Evolutionary conservation across 1,140 invertebrate species (phyloP), one percentile per base, ranked within the genome.

Genomic region (Leucophenga varia): DNA sequence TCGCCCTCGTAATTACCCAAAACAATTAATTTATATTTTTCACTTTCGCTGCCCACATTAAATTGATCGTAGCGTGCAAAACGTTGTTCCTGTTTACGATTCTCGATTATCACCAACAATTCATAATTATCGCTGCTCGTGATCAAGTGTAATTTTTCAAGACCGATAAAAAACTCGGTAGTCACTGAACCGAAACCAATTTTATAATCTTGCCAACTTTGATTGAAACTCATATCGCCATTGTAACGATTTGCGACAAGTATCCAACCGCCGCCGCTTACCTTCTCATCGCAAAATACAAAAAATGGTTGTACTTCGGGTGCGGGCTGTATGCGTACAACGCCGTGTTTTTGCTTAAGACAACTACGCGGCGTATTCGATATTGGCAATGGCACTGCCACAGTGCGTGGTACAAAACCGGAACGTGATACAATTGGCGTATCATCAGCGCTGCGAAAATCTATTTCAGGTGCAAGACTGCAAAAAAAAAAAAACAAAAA

Each of bases 41-140:
- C 59, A 13, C 43, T 36, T 16, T 70, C 61, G 18, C 49, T 50
- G 38, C 67, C 61, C 21, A 70, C 56, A 35, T 54, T 47, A 3
- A 70, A 70, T 17, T 60, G 59, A 19, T 70, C 59, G 12, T 70
- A 70, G n/a, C 53, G 30, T 1, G 65, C 65, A n/a, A 48, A 50
- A 2, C 61, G 57, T 6, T 37, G 22, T 6, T 63, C 50, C 35
- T 59, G 59, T 3, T 63, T 60, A 2, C 55, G 54, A 32, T 70
- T 57, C 19, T 60, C 52, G 6, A 70, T 49, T 22, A 57, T 25
- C 0, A 70, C 51, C 0, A 70, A 44, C 31, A 70, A 21, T 22
- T 70, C 65, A 22, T 55, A 57, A 32, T 67, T 56, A 5, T 54
- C 53, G n/a, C 47, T 61, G 32, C 34, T 57, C 17, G 37, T 61